phyloP scores from a whole-genome alignment of 2,888 invertebrate genomes.

The Pterostichus madidus region DNA sequence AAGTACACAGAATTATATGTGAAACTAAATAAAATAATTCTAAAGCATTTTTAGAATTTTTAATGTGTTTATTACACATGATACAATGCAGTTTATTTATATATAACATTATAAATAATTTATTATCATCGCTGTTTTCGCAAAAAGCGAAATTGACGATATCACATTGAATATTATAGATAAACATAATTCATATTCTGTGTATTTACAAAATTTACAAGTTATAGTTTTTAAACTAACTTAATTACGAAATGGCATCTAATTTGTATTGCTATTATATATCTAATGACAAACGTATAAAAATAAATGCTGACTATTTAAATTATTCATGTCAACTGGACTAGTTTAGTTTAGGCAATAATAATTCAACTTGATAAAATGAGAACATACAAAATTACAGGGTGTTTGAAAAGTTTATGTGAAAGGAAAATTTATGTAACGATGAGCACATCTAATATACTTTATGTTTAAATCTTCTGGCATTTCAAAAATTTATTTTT shows the following conservation, averaged over 20 bases:
- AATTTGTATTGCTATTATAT: slow-evolving; percentile 51
- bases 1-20: not conserved
- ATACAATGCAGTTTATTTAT: slow-evolving; percentile 64
- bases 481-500: not conserved
- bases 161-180: slow-evolving; percentile 63
- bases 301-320: slow-evolving; percentile 59
- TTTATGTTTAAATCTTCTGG: not conserved
- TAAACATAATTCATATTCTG: slow-evolving; percentile 59
- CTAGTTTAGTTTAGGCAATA: slow-evolving; percentile 25
- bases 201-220: slow-evolving; percentile 64
- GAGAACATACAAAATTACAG: slow-evolving; percentile 1
- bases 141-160: slow-evolving; percentile 53
- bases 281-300: slow-evolving; percentile 57
- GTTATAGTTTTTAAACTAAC: slow-evolving; percentile 58
- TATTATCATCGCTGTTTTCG: slow-evolving; percentile 56
- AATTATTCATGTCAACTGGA: slow-evolving; percentile 53
- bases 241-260: slow-evolving; percentile 61
- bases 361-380: not conserved
- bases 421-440: not conserved
- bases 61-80: slow-evolving; percentile 62
- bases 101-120: slow-evolving; percentile 64
- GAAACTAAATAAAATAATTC: no score
- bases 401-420: not conserved
- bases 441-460: slow-evolving; percentile 17
- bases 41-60: slow-evolving; percentile 11